Conservation (phyloP, 2,113 vertebrate genomes). For the Patagioenas fasciata region DNA sequence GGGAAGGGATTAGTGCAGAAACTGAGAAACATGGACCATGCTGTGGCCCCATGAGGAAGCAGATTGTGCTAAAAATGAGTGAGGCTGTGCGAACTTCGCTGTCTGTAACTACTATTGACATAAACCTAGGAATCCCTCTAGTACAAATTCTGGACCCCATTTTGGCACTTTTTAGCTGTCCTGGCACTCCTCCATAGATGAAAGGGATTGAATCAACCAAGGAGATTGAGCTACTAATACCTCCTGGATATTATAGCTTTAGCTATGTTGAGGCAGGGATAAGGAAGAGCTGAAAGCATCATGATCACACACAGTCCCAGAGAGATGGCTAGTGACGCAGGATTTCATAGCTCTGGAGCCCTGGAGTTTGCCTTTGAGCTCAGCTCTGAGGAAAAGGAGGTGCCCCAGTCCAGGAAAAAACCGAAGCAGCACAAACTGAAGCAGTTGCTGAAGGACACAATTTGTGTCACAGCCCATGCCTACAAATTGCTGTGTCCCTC, state of each 20-base stretch:
- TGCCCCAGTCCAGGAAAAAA: not conserved
- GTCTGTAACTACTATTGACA: not conserved
- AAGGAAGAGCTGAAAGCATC: not conserved
- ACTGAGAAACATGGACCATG: not conserved
- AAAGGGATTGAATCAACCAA: not conserved
- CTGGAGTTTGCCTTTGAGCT: not conserved
- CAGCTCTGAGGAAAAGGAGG: not conserved
- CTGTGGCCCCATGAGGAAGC: not conserved
- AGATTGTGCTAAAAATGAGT: not conserved
- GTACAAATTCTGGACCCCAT: not conserved
- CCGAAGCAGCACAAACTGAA: not conserved
- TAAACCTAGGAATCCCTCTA: not conserved
- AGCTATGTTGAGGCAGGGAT: accelerated
- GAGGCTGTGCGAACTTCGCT: not conserved
- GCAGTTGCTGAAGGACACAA: not conserved
- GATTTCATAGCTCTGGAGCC: not conserved
- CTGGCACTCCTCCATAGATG: not conserved
- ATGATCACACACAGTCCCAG: not conserved
- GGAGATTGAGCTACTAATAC: not conserved
- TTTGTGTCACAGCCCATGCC: not conserved
- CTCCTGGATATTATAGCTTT: not conserved
- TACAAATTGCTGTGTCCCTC: not conserved
- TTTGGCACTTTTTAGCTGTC: not conserved
- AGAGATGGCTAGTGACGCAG: not conserved
- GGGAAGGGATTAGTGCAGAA: not conserved